Evolutionary conservation across 2,797 vertebrate species (phyloP).

Genomic region (Choloepus didactylus): DNA sequence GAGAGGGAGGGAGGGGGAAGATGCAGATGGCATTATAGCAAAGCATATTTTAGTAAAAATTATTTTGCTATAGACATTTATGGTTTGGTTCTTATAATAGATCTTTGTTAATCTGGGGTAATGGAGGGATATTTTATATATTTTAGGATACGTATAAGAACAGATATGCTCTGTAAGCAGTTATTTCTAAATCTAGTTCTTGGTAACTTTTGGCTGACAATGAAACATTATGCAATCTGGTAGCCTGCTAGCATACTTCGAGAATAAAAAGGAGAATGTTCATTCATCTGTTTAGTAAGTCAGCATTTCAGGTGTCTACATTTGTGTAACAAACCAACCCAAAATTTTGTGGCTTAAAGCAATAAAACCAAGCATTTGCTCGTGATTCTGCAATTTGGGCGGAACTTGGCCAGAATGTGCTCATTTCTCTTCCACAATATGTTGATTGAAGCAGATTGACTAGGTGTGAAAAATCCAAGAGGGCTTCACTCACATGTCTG

Average conservation of each 20-base stretch:
- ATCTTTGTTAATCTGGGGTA: background rate
- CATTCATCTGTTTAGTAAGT: background rate
- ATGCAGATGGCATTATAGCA: background rate
- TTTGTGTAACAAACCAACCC: background rate
- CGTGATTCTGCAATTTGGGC: background rate
- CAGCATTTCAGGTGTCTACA: background rate
- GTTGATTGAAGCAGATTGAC: background rate
- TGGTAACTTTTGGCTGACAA: background rate
- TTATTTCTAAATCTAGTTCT: background rate
- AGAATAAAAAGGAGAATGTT: background rate
- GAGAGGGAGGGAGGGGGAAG: too few relatives aligned
- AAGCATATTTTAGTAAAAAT: conserved; percentile 13
- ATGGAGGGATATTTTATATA: background rate
- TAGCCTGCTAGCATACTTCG: background rate
- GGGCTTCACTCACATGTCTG: background rate
- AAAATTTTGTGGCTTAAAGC: background rate
- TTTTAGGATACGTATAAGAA: background rate
- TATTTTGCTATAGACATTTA: background rate
- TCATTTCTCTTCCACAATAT: background rate
- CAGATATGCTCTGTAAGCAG: background rate
- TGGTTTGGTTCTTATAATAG: background rate
- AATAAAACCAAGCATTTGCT: background rate
- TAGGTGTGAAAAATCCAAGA: background rate
- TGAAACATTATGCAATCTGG: background rate
- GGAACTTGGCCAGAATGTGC: background rate